Base-by-base conservation (phyloP, 2,797 vertebrate genomes). In the Chelidonichthys spinosus region DNA sequence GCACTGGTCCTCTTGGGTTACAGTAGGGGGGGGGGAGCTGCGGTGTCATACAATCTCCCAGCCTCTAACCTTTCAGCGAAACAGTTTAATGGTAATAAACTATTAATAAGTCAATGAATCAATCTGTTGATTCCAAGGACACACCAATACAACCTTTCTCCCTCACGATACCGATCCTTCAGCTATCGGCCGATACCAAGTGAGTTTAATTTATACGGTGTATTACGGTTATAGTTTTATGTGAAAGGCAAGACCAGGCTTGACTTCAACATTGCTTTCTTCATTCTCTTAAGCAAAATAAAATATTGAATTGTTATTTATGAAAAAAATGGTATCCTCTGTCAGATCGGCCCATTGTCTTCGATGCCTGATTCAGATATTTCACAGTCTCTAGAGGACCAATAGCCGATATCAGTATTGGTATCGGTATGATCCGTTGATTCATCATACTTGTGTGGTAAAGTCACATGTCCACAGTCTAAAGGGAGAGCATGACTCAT, bases 31-130 rank as follows among this genome's bases (percentile, higher is more conserved):
- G 33, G 36, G 72, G 70, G 82, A 84, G 81, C 55, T 84, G 82
- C 83, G 67, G 67, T 85, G 89, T 90, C 86, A 92, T 55, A 74
- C 77, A 90, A 87, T 87, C 78, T 73, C 70, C 13, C 56, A 56
- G 65, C 69, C 86, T 74, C 69, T 84, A 82, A 79, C 89, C 77
- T 88, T 79, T 83, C 68, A 78, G 73, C 76, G 69, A 11, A 75
- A 82, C 65, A 37, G 69, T 84, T 89, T 84, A 84, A 84, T 83
- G 80, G 72, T 79, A 85, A 87, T 90, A 86, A 80, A 78, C 86
- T 90, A 90, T 91, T 87, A 86, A 83, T 90, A 90, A 87, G 72
- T 81, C 65, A 55, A 79, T 88, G 74, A 90, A 87, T 90, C 82
- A 90, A 86, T 82, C 79, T 64, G 76, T 85, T 86, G 82, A 54